Evolutionary conservation across 2,113 vertebrate species (phyloP).

Genomic region (Phoenicopterus ruber): DNA sequence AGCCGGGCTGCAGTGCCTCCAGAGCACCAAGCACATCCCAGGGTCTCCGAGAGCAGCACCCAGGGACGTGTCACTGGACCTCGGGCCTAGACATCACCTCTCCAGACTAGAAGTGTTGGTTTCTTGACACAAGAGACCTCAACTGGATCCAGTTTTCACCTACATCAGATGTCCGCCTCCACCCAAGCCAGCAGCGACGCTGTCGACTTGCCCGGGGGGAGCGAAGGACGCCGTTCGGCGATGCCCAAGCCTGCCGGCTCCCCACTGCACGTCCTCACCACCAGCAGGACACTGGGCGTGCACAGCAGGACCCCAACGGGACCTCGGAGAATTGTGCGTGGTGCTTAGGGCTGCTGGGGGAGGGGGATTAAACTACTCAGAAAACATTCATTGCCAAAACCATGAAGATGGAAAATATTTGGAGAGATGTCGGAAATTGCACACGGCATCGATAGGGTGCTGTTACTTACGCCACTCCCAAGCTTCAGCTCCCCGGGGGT

Average conservation of each 20-base stretch:
- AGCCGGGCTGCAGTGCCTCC: neutral
- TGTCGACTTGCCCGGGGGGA: fast-evolving
- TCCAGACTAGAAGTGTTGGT: neutral
- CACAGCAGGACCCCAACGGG: fast-evolving
- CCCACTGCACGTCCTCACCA: neutral
- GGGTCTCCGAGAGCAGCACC: neutral
- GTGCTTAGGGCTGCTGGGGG: neutral
- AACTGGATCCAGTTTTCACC: neutral
- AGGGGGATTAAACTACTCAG: neutral
- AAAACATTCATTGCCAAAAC: neutral
- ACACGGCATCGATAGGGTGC: fast-evolving
- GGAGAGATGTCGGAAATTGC: neutral
- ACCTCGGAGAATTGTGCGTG: neutral
- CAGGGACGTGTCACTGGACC: neutral
- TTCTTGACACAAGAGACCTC: neutral
- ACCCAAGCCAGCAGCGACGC: neutral
- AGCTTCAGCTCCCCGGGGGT: neutral
- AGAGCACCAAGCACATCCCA: neutral
- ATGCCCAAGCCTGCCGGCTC: neutral
- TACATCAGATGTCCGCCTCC: neutral
- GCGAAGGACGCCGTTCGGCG: too few species aligned
- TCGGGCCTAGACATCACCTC: neutral
- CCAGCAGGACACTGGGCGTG: neutral
- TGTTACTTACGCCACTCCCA: neutral
- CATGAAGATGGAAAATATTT: neutral